Evolutionary conservation across 2,888 invertebrate species (phyloP), one percentile per base, ranked within the genome.

Genomic region (Eledona agricola): DNA sequence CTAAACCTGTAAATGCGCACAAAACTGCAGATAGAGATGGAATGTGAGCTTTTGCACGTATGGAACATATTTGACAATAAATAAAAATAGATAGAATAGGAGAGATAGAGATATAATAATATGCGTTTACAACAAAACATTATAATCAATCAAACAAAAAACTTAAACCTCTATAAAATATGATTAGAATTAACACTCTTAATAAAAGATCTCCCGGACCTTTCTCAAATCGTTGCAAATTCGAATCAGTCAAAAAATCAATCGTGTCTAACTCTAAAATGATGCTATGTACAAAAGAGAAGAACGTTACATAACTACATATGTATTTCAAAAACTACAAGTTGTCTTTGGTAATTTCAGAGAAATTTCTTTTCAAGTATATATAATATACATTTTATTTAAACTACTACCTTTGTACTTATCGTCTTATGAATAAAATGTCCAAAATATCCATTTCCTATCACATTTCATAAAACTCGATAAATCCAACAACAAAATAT

Each of bases 151-250:
- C 28, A 47, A 47, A 37, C 37, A 20, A 34, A 42, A 25, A 42
- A 32, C 32, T 17, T 37, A 16, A 55, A 52, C 35, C 46, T 49
- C 51, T 59, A 52, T 38, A n/a, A n/a, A n/a, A n/a, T n/a, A 54
- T 62, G 62, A 64, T 63, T 64, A 64, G 64, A 64, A 59, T 62
- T 37, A 45, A 63, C 62, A 64, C 64, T 63, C 63, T 40, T 46
- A 40, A 38, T 7, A 15, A 37, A 47, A 37, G 34, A 26, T 29
- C 9, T 28, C 5, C 37, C 29, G 29, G 38, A 49, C 31, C 49
- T 38, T 34, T 17, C 13, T 16, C 11, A 28, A 35, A 47, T 19
- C 13, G 38, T 42, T 53, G 47, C 37, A 37, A 35, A 55, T 51
- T 49, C 52, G 51, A 53, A 57, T 61, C 59, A 59, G 59, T 61